These are phyloP conservation scores for Zaprionus capensis DNA, from an alignment of 1,140 invertebrate genomes.

Conservation along the genomic window DNA sequence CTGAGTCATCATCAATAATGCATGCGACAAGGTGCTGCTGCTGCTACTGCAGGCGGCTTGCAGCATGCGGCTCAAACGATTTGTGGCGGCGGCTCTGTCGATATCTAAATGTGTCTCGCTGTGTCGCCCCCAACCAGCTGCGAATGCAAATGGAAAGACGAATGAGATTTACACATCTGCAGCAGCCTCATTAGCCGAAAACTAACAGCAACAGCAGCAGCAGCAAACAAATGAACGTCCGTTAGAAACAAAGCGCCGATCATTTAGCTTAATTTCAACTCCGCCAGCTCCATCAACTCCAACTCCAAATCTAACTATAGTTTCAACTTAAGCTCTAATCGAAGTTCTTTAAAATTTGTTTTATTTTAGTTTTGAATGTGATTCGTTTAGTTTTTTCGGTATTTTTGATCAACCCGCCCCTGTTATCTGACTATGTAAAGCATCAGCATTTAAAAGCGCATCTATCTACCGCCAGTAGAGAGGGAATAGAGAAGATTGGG, in stretches of 20 bases:
- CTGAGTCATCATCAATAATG: constrained; percentile 45
- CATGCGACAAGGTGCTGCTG: neutral
- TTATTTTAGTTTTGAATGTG: constrained; percentile 8
- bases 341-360: neutral
- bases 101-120: constrained; percentile 43
- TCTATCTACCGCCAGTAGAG: constrained; percentile 41
- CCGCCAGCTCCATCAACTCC: neutral
- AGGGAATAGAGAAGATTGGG: neutral
- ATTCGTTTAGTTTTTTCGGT: constrained; percentile 22
- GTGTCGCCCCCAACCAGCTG: constrained; percentile 2
- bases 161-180: constrained; percentile 43
- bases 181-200: constrained; percentile 36
- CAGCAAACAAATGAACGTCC: constrained; percentile 8
- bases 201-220: constrained; percentile 18
- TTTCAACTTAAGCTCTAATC: neutral
- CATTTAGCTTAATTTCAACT: constrained; percentile 13
- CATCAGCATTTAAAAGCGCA: constrained; percentile 70
- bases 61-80: constrained; percentile 1
- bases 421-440: constrained; percentile 61
- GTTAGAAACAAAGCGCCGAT: constrained; percentile 48
- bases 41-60: neutral
- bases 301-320: neutral
- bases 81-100: neutral
- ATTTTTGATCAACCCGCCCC: constrained; percentile 44
- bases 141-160: constrained; percentile 35